phyloP scores from a whole-genome alignment of 1,140 invertebrate genomes.

The Prorops nasuta region DNA sequence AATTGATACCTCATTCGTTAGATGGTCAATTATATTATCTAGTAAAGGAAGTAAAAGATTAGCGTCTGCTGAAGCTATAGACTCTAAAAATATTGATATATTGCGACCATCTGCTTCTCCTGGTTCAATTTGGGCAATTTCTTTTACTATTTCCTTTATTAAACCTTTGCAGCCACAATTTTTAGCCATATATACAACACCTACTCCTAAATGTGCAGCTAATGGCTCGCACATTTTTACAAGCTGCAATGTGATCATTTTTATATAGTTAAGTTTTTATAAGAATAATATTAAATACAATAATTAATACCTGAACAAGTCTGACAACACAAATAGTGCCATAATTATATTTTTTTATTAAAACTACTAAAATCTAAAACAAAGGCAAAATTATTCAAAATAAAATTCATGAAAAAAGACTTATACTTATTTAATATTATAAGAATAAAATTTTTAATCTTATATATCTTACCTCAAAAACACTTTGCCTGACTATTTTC shows the following conservation, averaged over 20 bases:
- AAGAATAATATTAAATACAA: constrained; percentile 6
- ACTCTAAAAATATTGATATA: constrained; percentile 68
- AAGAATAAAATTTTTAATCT: background rate
- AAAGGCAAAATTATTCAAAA: too few relatives aligned
- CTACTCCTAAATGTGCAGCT: constrained; percentile 65
- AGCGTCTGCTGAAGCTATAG: constrained; percentile 66
- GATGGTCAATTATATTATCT: constrained; percentile 57
- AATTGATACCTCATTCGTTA: constrained; percentile 60
- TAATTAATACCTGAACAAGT: constrained; percentile 62
- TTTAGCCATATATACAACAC: constrained; percentile 65
- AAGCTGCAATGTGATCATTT: constrained; percentile 59
- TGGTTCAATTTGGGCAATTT: constrained; percentile 66
- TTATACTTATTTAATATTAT: background rate
- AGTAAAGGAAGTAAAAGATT: constrained; percentile 66
- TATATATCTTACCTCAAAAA: constrained; percentile 52
- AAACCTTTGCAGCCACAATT: constrained; percentile 65
- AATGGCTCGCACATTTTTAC: constrained; percentile 74
- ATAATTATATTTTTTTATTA: constrained; percentile 82
- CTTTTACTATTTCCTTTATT: constrained; percentile 70
- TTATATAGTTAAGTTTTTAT: constrained; percentile 4
- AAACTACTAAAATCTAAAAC: constrained; percentile 74
- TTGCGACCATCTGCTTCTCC: constrained; percentile 62
- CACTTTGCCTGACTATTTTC: constrained; percentile 66
- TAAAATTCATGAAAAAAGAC: too few relatives aligned
- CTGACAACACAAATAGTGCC: constrained; percentile 66